Conservation (phyloP, 2,797 vertebrate species). For the Peromyscus aztecus region DNA sequence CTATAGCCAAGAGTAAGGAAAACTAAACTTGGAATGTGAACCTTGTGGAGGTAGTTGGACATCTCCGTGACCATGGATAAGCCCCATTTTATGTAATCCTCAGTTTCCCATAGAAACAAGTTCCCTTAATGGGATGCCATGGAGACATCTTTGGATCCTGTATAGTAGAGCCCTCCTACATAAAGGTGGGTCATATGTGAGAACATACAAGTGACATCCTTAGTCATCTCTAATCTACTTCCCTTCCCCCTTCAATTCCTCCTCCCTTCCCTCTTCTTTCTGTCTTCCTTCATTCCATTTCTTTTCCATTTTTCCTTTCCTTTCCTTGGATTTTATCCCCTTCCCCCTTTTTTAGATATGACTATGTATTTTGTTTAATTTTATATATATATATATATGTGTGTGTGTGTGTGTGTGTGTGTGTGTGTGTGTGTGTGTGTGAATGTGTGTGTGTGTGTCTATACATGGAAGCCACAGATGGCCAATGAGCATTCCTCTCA, state of each 20-base stretch:
- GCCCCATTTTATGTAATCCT: neutral
- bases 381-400: too few relatives aligned
- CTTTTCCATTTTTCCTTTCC: neutral
- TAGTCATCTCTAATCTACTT: neutral
- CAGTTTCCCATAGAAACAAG: neutral
- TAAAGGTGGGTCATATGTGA: neutral
- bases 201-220: neutral
- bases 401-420: too few relatives aligned
- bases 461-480: neutral
- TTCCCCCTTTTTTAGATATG: neutral
- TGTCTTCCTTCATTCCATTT: neutral
- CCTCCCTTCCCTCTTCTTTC: too few relatives aligned
- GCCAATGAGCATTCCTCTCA: neutral
- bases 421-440: neutral
- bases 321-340: neutral
- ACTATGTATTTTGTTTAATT: neutral
- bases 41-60: neutral
- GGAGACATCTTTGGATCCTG: neutral
- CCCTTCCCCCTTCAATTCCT: neutral
- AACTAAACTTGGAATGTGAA: neutral
- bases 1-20: conserved; percentile 10
- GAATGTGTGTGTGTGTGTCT: neutral
- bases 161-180: neutral
- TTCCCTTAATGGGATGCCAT: neutral
- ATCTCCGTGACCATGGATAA: neutral